Base-by-base conservation (phyloP, 2,113 vertebrate species). In the Marmota flaviventris region DNA sequence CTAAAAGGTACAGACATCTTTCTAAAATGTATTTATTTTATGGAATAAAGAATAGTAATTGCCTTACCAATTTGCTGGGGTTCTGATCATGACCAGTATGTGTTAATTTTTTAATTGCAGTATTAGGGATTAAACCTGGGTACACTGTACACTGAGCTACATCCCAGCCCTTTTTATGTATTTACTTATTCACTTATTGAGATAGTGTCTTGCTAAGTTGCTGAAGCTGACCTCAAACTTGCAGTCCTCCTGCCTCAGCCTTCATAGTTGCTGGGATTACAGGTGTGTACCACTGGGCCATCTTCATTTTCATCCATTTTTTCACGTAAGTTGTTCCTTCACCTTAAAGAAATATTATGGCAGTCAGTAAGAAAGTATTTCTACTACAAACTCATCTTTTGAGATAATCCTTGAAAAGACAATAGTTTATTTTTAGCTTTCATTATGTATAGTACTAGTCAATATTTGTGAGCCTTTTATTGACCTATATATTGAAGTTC, bases 1-100 rank as follows among this genome's bases (percentile, higher is more conserved):
- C 86, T 94, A 77, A 94, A 95, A 94, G 63, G 8, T 16, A 89
- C 29, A 73, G 70, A 25, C n/a, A 16, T 6, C 69, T 79, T 94
- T 42, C 61, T 93, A 81, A 75, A 25, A 37, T 73, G 3, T 65
- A 17, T 70, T 86, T 69, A 45, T 94, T 94, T 94, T 85, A 72
- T 79, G n/a, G n/a, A 89, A n/a, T 89, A 86, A 95, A 94, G 32
- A 70, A 56, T 10, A n/a, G 5, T 32, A 69, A 84, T 76, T 93
- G n/a, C 22, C 34, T 88, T 20, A 42, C 51, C 85, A 77, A 2
- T 45, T 63, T 94, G 25, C 25, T 94, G 17, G 16, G 37, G 34
- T 16, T 34, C 85, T 95, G 37, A 45, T 82, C 72, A 34, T 87
- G 7, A 7, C 39, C n/a, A 2, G 0, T 87, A 16, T 90, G 51